Evolutionary conservation across 2,113 vertebrate species (phyloP), one percentile per base, ranked within the genome.

Genomic region (Physeter macrocephalus): DNA sequence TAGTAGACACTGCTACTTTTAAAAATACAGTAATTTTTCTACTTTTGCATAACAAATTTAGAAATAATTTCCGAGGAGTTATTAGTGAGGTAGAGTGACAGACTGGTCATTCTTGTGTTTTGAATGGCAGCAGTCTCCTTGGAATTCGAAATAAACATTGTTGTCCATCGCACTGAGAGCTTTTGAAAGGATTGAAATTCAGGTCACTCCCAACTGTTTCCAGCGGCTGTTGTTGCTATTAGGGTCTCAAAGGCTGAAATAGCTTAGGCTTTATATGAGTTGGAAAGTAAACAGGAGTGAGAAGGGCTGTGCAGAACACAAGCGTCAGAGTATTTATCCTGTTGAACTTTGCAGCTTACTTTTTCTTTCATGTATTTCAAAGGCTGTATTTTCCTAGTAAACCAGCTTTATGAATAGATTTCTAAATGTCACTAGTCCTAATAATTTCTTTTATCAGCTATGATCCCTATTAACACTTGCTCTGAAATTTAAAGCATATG

Each of bases 141-240:
- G 64, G 61, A 87, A 41, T 97, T 94, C 66, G 87, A 72, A 89
- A 85, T 80, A 93, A 93, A 94, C 80, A 54, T 88, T 94, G 90
- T 92, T 95, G 81, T 86, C 81, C 61, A 57, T 83, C 54, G 57
- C 43, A 74, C 80, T 74, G 84, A 80, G 59, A 94, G 39, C 36
- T 88, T 95, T 97, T 57, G 31, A 89, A 97, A 96, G 77, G 41
- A 54, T 77, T 96, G 94, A 95, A 96, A 97, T 96, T 86, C 85
- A 92, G 82, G 93, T 81, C 82, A 77, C 88, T 95, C 46, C 61
- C 92, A 96, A 85, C 74, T 97, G 77, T 96, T 96, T 72, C 36
- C 87, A 85, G 74, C 88, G 71, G 41, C 97, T 96, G 66, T 69
- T 96, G 93, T 92, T 96, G 90, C 90, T 95, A 54, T 96, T 97